Evolutionary conservation across 92 coral and sea anemone species (phyloP).

Genomic region (Pocillopora meandrina): DNA sequence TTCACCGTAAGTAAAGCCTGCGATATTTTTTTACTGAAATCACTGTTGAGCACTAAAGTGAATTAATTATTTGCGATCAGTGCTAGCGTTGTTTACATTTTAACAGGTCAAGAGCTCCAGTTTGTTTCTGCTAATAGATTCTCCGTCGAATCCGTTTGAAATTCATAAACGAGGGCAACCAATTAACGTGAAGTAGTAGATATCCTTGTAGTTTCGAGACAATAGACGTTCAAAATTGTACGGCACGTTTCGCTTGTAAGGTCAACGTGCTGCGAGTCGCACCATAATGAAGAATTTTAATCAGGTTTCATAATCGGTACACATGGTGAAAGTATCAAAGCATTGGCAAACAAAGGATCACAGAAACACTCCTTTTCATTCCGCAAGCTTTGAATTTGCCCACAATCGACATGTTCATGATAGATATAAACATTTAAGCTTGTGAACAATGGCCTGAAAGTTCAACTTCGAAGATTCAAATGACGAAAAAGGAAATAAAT

Average conservation of each 20-base stretch:
- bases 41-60: neutral
- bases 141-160: neutral
- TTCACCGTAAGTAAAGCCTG: conserved; percentile 45
- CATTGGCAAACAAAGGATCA: too few relatives aligned
- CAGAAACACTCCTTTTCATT: too few relatives aligned
- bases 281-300: too few relatives aligned
- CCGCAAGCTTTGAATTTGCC: too few relatives aligned
- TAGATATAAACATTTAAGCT: neutral
- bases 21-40: neutral
- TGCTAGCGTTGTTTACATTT: conserved; percentile 28
- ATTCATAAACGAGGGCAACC: conserved; percentile 10
- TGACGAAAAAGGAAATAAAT: conserved; percentile 1
- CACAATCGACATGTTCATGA: neutral
- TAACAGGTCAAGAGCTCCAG: conserved; percentile 12
- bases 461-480: neutral
- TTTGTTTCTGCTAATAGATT: neutral
- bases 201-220: neutral
- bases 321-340: too few relatives aligned
- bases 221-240: neutral
- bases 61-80: neutral
- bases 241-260: neutral
- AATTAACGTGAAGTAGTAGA: conserved; percentile 4
- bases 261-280: too few relatives aligned
- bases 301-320: too few relatives aligned
- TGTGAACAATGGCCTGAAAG: neutral